Evolutionary conservation across 35 echinoderm and acorn worm genomes (phyloP), one percentile per base, ranked within the genome.

Genomic region (Lytechinus variegatus): DNA sequence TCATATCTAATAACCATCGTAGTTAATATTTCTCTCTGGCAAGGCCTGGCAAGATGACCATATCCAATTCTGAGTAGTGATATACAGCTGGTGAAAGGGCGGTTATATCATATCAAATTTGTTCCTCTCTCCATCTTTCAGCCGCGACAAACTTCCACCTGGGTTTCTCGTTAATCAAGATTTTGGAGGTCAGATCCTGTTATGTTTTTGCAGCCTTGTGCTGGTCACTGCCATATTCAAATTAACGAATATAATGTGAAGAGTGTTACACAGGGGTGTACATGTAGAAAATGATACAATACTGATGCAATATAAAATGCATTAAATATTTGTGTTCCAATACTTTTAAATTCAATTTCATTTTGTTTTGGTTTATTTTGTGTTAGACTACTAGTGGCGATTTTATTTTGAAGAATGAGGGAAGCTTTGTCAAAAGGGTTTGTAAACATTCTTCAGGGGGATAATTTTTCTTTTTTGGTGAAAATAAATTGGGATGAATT

Each of bases 141-240:
- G 66, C 66, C n/a, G 14, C n/a, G 66, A 44, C 66, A 24, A 79
- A 79, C 66, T n/a, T 79, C 66, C 66, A 79, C 19, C 66, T 79
- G 66, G 66, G 66, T 79, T 79, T 79, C 66, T 79, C 66, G 21
- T 79, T 79, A 79, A 79, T 79, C 66, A 79, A 79, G n/a, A 79
- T n/a, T 44, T 79, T 79, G 66, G 66, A 79, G 66, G 66, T 79
- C 66, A 79, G 66, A 79, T 79, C 66, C 66, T 79, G 66, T 79
- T 79, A 3, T 71, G 61, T 16, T 79, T 79, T 79, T 79, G n/a
- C 66, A 79, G 66, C 66, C 66, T 79, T 79, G 66, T 79, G n/a
- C 6, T 79, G 66, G 66, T 79, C 66, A 79, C 66, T 79, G 66
- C 66, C 66, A 79, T 79, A 79, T 79, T 79, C 4, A 79, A 79